Base-by-base conservation (phyloP, 1,140 invertebrate species). In the Heliconius nattereri region DNA sequence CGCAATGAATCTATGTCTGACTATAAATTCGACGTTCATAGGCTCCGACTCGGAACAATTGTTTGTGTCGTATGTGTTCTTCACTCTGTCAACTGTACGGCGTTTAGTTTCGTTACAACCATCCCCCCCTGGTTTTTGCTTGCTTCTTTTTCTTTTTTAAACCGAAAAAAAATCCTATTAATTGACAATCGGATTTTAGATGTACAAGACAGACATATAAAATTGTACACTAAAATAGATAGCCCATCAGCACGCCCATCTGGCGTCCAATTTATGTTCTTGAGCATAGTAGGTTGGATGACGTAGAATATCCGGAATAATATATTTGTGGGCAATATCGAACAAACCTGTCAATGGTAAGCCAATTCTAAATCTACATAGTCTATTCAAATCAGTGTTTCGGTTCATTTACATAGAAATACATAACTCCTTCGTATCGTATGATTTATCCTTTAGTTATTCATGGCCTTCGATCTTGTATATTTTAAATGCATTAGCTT, bases 361-460 rank as follows among this genome's bases (percentile, higher is more conserved):
- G 60, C 26, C 70, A 76, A 76, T 76, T 76, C 75, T 66, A 16
- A 66, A 29, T 29, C 23, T 60, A 70, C 45, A 76, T 60, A 52
- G 75, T 76, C 32, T 11, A 76, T 76, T 76, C 75, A 54, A 35
- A 76, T 76, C 60, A 0, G 60, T 76, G 60, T 45, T 70, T 71
- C 35, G 35, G 54, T 32, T 45, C 20, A 76, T 76, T 76, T 70
- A 76, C 75, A 76, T 76, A 26, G 60, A 70, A 76, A 76, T 76
- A 76, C 75, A 49, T 45, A 37, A 52, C 20, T 76, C 57, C 75
- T 76, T 23, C 23, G 60, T 37, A 49, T 20, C 74, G 74, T 35
- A 7, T 75, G 60, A 76, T 71, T 76, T 76, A 76, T 76, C 37
- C 23, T 45, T 40, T 76, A 45, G 75, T 45, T 76, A 76, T 76